phyloP scores from a whole-genome alignment of 2,888 invertebrate genomes.

The Heteromyza rotundicornis region DNA sequence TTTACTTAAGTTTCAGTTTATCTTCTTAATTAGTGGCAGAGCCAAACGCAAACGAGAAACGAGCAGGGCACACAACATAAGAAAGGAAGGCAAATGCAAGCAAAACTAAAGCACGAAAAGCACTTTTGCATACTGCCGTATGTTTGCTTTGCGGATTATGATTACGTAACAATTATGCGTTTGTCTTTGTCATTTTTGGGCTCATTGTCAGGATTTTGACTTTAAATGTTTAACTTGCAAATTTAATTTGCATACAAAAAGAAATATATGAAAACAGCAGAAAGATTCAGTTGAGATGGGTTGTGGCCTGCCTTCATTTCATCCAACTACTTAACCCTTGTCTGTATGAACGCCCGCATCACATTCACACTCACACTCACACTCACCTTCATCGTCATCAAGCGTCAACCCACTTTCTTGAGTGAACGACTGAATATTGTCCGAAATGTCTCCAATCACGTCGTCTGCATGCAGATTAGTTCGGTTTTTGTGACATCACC shows the following conservation, averaged over 20 bases:
- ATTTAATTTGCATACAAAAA: slow-evolving; percentile 13
- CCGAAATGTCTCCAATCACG: slow-evolving; percentile 4
- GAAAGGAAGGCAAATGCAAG: not conserved
- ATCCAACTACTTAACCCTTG: no score
- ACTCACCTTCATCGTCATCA: not conserved
- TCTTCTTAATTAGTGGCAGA: slow-evolving; percentile 7
- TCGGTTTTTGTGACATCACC: slow-evolving; percentile 8
- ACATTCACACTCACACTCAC: not conserved
- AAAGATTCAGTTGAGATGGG: not conserved
- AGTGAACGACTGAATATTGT: no score
- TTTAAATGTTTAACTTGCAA: slow-evolving; percentile 13
- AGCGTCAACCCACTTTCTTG: no score
- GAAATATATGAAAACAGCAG: not conserved
- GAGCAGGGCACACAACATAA: not conserved
- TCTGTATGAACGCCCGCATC: not conserved
- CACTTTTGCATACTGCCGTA: no score
- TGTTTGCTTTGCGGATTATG: slow-evolving; percentile 4
- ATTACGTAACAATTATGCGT: slow-evolving; percentile 1
- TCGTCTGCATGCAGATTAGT: slow-evolving; percentile 14
- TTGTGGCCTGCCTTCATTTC: no score
- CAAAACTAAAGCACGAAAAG: no score
- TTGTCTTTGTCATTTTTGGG: slow-evolving; percentile 5
- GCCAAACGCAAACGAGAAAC: not conserved
- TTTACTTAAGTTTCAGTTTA: slow-evolving; percentile 4
- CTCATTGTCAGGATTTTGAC: not conserved